Conservation (phyloP, 1,140 invertebrate species). For the Thalassaphorura encarpata region DNA sequence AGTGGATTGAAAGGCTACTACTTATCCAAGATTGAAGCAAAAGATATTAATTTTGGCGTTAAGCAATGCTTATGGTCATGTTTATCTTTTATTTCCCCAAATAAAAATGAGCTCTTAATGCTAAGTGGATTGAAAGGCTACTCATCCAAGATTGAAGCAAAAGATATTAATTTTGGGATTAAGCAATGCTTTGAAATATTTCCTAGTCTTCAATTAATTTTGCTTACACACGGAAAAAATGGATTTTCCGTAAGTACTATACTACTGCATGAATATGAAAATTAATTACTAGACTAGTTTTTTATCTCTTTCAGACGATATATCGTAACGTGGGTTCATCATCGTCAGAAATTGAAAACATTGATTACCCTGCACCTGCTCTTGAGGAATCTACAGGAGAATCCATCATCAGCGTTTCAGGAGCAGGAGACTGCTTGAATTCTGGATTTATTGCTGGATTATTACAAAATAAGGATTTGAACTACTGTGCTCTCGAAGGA, state of each 20-base stretch:
- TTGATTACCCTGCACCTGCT: no score
- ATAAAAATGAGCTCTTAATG: conserved; percentile 59
- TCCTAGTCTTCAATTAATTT: conserved; percentile 15
- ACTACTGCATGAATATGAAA: background rate
- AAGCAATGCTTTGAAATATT: conserved; percentile 18
- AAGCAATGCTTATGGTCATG: conserved; percentile 35
- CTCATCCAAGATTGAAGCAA: background rate
- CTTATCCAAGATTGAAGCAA: background rate
- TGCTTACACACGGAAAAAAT: conserved; percentile 24
- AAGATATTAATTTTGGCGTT: background rate
- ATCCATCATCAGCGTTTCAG: conserved; percentile 42
- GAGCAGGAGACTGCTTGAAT: conserved; percentile 42
- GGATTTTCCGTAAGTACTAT: conserved; percentile 27
- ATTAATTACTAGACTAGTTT: background rate
- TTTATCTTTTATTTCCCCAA: conserved; percentile 57
- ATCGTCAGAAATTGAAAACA: no score
- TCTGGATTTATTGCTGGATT: conserved; percentile 34
- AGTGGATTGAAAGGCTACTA: background rate
- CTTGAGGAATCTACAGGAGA: no score
- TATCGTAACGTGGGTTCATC: background rate
- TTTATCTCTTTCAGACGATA: background rate
- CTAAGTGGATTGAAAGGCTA: no score
- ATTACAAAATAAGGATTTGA: conserved; percentile 38
- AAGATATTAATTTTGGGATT: background rate
- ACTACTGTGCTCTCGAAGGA: conserved; percentile 40